Evolutionary conservation across 2,797 vertebrate genomes (phyloP), one percentile per base, ranked within the genome.

Genomic region (Allochrocebus solatus): DNA sequence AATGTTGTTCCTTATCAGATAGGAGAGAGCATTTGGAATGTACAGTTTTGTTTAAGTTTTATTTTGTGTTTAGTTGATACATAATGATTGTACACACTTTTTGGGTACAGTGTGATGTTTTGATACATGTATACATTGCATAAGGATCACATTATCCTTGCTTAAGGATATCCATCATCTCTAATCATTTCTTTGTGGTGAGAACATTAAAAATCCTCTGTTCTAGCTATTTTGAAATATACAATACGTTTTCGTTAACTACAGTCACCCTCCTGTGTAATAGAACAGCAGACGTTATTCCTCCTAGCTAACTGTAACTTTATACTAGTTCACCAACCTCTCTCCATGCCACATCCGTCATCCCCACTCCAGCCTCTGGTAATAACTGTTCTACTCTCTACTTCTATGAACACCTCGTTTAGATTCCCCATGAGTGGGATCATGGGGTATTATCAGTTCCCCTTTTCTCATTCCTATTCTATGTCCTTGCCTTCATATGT

Each of bases 331-430:
- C 7, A 10, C 50, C 50, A 39, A 24, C 22, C n/a, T 26, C n/a
- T 80, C 21, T 2, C 12, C 4, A 1, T 16, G 8, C 33, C 8
- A 24, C 21, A 2, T 26, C 22, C 21, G 4, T 24, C 33, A 12
- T 36, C 22, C 3, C 21, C 48, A 1, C n/a, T 21, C 78, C 24
- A 39, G 22, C 24, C 7, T 81, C n/a, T 81, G 50, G n/a, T 39
- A 81, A 55, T 43, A 10, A 9, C 75, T 14, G 14, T 17, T 30
- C 14, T 30, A 76, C 28, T n/a, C 8, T 76, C 46, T 81, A 36
- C 4, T 55, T 55, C 50, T 55, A 28, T 26, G n/a, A 26, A 26
- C 50, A 55, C 3, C 50, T 5, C 24, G 14, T 36, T 39, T 80
- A 80, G 79, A 81, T 81, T 55, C 50, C n/a, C n/a, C 79, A 55